Conservation (phyloP, 2,113 vertebrate species). For the Lasiurus cinereus region DNA sequence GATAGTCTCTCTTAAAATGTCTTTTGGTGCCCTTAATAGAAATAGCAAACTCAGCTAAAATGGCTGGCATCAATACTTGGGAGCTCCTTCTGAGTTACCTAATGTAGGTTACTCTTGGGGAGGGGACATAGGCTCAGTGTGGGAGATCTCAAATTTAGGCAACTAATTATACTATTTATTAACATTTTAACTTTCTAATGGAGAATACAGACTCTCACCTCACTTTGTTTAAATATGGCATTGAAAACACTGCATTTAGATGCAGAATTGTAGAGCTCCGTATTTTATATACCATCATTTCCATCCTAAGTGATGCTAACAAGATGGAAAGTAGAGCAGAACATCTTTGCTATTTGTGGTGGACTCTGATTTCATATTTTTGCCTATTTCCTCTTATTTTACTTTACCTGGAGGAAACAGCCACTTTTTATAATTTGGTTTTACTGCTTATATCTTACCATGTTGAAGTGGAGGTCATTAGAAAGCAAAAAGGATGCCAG, state of each 20-base stretch:
- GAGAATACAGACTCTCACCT: slow-evolving; percentile 21
- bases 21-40: neutral
- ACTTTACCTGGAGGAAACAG: slow-evolving; percentile 20
- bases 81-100: neutral
- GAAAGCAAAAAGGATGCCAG: neutral
- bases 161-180: slow-evolving; percentile 29
- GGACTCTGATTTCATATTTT: slow-evolving; percentile 21
- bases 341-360: neutral
- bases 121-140: neutral
- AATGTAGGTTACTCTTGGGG: neutral
- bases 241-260: slow-evolving; percentile 40
- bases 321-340: neutral
- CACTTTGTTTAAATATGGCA: slow-evolving; percentile 17
- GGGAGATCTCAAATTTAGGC: slow-evolving; percentile 24
- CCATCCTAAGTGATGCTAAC: neutral
- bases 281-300: neutral
- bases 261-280: neutral
- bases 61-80: neutral
- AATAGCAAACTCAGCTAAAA: neutral
- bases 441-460: slow-evolving; percentile 51
- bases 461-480: neutral
- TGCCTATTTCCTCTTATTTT: slow-evolving; percentile 10
- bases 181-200: slow-evolving; percentile 55
- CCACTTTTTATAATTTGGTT: slow-evolving; percentile 19
- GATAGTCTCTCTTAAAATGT: slow-evolving; percentile 15